Evolutionary conservation across 1,140 invertebrate species (phyloP).

Genomic region (Eupeodes corollae): DNA sequence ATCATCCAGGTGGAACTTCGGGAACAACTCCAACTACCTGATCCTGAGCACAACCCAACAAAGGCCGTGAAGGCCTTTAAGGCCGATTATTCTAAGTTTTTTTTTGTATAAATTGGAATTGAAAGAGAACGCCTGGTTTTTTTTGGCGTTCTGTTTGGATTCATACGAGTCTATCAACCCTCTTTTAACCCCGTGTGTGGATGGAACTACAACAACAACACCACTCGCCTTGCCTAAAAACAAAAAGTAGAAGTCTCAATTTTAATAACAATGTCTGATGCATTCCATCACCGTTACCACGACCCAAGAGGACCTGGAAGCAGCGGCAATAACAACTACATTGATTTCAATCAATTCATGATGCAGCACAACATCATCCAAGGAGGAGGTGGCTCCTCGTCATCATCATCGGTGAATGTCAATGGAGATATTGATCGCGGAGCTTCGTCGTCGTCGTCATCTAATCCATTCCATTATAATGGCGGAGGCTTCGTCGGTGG

Average conservation of each 20-base stretch:
- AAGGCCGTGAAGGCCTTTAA: slow-evolving; percentile 1
- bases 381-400: neutral
- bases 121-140: too few relatives aligned
- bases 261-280: slow-evolving; percentile 5
- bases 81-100: neutral
- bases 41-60: slow-evolving; percentile 3
- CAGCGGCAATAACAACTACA: slow-evolving; percentile 27
- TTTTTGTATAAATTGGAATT: too few relatives aligned
- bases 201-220: too few relatives aligned
- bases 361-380: slow-evolving; percentile 27
- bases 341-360: slow-evolving; percentile 35
- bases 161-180: too few relatives aligned
- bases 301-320: neutral
- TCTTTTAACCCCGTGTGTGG: too few relatives aligned
- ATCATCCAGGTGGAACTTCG: slow-evolving; percentile 2
- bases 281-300: slow-evolving; percentile 27
- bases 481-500: slow-evolving; percentile 14
- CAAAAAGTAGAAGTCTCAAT: slow-evolving; percentile 1
- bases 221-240: slow-evolving; percentile 2
- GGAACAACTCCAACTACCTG: slow-evolving; percentile 3
- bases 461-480: slow-evolving; percentile 7
- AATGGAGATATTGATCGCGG: slow-evolving; percentile 1
- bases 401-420: slow-evolving; percentile 1
- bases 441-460: neutral
- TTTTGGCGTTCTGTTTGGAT: too few relatives aligned